Conservation (phyloP, 2,797 vertebrate species). For the Pangasius krempfi region DNA sequence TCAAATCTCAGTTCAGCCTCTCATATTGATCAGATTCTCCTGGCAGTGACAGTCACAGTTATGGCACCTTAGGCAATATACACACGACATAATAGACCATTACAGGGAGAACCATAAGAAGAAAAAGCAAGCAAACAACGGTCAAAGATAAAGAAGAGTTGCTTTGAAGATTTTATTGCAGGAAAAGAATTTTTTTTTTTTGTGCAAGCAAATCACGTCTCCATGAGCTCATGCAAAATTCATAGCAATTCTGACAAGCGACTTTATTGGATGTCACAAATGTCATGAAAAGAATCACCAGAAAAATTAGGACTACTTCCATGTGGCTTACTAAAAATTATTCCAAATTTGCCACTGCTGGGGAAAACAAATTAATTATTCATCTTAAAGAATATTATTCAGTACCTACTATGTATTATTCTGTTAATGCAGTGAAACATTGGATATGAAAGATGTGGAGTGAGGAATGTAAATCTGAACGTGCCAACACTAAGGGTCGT, state of each 20-base stretch:
- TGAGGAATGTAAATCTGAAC: background rate
- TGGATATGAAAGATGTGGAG: background rate
- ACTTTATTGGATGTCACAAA: background rate
- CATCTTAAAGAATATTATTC: background rate
- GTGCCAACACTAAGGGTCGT: background rate
- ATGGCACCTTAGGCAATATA: constrained; percentile 16
- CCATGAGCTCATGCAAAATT: constrained; percentile 3
- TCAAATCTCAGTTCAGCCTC: background rate
- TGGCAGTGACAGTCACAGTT: background rate
- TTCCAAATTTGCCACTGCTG: background rate
- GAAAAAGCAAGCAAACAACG: background rate
- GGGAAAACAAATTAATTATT: background rate
- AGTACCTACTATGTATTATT: background rate
- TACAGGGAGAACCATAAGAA: background rate
- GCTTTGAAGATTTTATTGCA: background rate
- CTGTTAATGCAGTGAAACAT: background rate
- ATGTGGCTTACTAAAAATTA: background rate
- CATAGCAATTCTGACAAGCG: background rate
- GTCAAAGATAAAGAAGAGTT: background rate
- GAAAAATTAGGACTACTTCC: background rate
- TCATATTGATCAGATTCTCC: constrained; percentile 11
- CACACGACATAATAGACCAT: background rate
- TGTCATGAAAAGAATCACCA: background rate
- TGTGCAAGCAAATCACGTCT: background rate
- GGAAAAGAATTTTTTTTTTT: no score